phyloP scores from a whole-genome alignment of 2,797 vertebrate genomes.

The Lithobates sylvaticus region DNA sequence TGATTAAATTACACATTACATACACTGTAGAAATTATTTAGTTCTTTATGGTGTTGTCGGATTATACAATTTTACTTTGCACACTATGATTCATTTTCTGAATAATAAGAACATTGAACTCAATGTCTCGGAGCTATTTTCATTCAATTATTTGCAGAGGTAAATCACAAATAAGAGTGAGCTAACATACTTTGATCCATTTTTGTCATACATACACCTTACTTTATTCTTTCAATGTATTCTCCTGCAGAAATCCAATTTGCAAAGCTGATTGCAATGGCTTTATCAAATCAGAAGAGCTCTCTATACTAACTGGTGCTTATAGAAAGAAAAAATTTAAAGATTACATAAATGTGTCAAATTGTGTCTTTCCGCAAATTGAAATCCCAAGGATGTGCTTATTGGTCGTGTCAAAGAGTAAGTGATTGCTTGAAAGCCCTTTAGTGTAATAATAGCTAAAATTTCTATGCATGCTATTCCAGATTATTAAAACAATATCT shows the following conservation, averaged over 20 bases:
- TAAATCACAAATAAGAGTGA: not conserved
- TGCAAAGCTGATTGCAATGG: not conserved
- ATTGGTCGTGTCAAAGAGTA: not conserved
- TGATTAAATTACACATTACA: not conserved
- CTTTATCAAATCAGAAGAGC: not conserved
- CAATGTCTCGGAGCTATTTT: not conserved
- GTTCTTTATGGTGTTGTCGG: no score
- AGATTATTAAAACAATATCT: no score
- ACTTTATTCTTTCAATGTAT: not conserved
- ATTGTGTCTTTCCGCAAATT: not conserved
- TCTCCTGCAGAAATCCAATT: not conserved
- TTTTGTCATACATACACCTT: not conserved
- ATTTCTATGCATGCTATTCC: no score
- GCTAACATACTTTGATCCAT: not conserved
- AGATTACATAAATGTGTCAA: no score
- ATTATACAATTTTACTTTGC: not conserved
- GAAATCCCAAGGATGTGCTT: not conserved
- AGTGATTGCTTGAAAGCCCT: not conserved
- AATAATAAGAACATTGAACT: not conserved
- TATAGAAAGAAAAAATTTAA: not conserved
- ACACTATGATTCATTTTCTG: not conserved
- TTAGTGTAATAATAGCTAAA: no score
- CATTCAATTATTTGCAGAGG: not conserved
- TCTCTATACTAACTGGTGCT: not conserved
- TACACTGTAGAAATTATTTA: no score